Base-by-base conservation (phyloP, 2,888 invertebrate genomes). In the Heteromurus nitidus region DNA sequence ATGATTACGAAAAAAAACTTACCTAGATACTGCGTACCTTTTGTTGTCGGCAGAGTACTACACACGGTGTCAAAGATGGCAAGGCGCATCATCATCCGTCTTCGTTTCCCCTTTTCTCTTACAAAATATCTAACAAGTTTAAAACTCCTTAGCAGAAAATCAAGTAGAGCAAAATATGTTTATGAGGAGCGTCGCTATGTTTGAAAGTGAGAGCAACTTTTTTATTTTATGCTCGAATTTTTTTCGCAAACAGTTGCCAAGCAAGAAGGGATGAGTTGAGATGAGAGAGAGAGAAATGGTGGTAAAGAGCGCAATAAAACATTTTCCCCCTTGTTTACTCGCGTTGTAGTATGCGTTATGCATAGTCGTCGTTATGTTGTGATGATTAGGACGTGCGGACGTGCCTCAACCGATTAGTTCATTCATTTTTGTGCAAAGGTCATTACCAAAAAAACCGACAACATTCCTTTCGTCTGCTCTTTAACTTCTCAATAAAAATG, bases 231-330 rank as follows among this genome's bases (percentile, higher is more conserved):
- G n/a, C 53, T 53, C 11, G 13, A 3, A 13, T 44, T 44, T 30
- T 68, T 68, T 18, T n/a, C n/a, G n/a, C n/a, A n/a, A 44, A 26
- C 67, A 70, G 69, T 70, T 70, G 69, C 69, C 69, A 70, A 70
- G 69, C 69, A 70, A 70, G 69, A 58, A 22, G 69, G 36, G n/a
- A 20, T 42, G 28, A 2, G 11, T 53, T 53, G 36, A 28, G 16
- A 30, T 60, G 60, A 60, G 22, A 22, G 58, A 58, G 13, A 18
- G 53, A 20, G n/a, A n/a, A n/a, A n/a, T n/a, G n/a, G n/a, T n/a
- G n/a, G n/a, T n/a, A n/a, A n/a, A n/a, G 7, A 36, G 36, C 5
- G 36, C 36, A 36, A 36, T 36, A 36, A 36, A 9, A 13, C 5
- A 13, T 13, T 9, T 36, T 36, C 5, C 36, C 7, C 36, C 13